A percentile compares a stretch with the other conserved stretches of the same genome.
phyloP scores from a whole-genome alignment of 2,113 vertebrate species.

The Cyprinus carpio region DNA sequence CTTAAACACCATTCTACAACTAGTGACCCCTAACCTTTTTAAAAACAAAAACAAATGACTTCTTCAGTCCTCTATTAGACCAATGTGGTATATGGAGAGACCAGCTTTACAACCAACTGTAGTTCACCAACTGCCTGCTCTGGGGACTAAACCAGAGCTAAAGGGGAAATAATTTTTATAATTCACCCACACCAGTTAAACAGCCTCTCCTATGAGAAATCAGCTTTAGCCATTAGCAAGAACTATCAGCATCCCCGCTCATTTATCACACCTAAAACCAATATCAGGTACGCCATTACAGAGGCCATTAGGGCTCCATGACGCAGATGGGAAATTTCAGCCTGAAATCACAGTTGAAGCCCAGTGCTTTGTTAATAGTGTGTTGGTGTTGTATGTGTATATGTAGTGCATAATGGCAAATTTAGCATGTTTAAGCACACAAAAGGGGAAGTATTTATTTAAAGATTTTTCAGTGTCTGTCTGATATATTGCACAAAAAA shows the following conservation, averaged over 20 bases:
- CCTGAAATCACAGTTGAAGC: not conserved
- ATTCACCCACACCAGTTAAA: not conserved
- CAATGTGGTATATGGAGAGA: slow-evolving; percentile 5
- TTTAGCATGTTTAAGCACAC: not conserved
- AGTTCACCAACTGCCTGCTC: not conserved
- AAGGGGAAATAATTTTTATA: slow-evolving; percentile 23
- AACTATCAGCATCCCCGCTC: slow-evolving; percentile 10
- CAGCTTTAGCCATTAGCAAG: slow-evolving; percentile 23
- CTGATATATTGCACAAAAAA: not conserved
- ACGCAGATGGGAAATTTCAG: slow-evolving; percentile 9
- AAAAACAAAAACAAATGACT: slow-evolving; percentile 21
- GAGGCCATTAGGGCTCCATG: not conserved
- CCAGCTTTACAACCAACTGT: not conserved
- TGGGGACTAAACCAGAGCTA: not conserved
- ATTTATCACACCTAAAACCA: slow-evolving; percentile 38
- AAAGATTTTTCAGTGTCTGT: not conserved
- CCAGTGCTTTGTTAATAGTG: not conserved
- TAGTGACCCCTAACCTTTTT: not conserved
- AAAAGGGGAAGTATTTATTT: not conserved
- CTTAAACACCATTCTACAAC: not conserved
- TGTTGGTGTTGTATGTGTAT: not conserved
- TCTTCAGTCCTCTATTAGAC: slow-evolving; percentile 3
- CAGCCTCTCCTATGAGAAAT: slow-evolving; percentile 33
- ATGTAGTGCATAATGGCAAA: not conserved
- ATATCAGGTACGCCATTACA: slow-evolving; percentile 27